Evolutionary conservation across 2,797 vertebrate species (phyloP), one percentile per base, ranked within the genome.

Genomic region (Acridotheres tristis): DNA sequence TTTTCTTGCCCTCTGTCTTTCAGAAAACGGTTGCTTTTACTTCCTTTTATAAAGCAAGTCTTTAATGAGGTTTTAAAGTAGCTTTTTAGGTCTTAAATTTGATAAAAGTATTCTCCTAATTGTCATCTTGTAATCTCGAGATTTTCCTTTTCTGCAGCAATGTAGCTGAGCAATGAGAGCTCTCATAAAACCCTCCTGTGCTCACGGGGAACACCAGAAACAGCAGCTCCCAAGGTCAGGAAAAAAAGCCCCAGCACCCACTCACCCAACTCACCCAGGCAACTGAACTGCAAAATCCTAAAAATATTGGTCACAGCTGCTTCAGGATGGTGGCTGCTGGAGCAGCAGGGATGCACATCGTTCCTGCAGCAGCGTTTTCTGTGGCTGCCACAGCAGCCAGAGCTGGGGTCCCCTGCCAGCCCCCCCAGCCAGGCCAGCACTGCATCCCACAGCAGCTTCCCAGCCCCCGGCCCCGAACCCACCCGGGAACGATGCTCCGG

Each of bases 291-390:
- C 68, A 80, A 72, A 91, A 78, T 5, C 50, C 76, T 38, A 34
- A 62, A 58, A 54, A 25, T 1, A 8, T 0, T 7, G 3, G 23
- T 50, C 38, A 7, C 68, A 13, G 19, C 68, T 20, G 61, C 89
- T 34, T 40, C 62, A 2, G 9, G 12, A 25, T 11, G 0, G 11
- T 16, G 10, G 43, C 87, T 43, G 0, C 8, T 0, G 0, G 43
- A 15, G 66, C 8, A 1, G 15, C 18, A 2, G 32, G 32, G 55
- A 30, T 36, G 61, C 38, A 6, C 82, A 32, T 4, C 62, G 2
- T 10, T 30, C n/a, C 80, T 48, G 29, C 38, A 63, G 65, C 73
- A 67, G 76, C 8, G 0, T 9, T 48, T 40, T 8, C 63, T 25
- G 68, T 2, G 22, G 11, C 65, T 86, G 10, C 45, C 30, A 18